These are phyloP conservation scores for Meloidogyne exigua DNA, from an alignment of 1,140 invertebrate genomes.

Conservation along the genomic window DNA sequence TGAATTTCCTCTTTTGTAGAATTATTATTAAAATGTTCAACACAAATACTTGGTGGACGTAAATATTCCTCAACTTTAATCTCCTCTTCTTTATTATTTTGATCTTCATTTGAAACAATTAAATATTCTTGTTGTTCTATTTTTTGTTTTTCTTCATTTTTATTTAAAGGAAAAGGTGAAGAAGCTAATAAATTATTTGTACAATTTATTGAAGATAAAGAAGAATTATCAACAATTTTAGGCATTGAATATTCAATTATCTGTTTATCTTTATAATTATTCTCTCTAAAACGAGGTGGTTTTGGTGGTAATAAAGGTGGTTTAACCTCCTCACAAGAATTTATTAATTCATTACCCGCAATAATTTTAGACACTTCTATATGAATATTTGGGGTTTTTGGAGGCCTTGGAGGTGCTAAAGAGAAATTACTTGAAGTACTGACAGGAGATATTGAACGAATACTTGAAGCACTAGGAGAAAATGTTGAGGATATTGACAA, in stretches of 20 bases:
- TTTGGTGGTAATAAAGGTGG: conserved; percentile 40
- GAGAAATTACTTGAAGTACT: conserved; percentile 23
- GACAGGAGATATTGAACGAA: conserved; percentile 18
- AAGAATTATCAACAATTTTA: neutral
- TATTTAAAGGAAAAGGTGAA: neutral
- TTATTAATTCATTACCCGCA: neutral
- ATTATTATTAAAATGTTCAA: conserved; percentile 1
- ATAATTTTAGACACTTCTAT: conserved; percentile 19
- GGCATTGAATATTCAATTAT: neutral
- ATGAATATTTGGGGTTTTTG: neutral
- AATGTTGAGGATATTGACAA: conserved; percentile 21
- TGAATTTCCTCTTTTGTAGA: neutral
- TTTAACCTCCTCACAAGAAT: neutral
- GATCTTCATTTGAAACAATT: neutral
- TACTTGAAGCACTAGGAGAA: neutral
- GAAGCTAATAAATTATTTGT: neutral
- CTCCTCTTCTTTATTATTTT: neutral
- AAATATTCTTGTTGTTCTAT: neutral
- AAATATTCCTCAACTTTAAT: neutral
- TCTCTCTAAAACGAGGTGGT: conserved; percentile 21
- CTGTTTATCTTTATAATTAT: neutral
- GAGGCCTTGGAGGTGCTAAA: conserved; percentile 15
- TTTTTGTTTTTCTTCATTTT: neutral
- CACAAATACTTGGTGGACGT: neutral
- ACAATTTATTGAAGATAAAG: neutral